These are phyloP conservation scores for Astur gentilis DNA, from an alignment of 2,113 vertebrate genomes.

Conservation along the genomic window DNA sequence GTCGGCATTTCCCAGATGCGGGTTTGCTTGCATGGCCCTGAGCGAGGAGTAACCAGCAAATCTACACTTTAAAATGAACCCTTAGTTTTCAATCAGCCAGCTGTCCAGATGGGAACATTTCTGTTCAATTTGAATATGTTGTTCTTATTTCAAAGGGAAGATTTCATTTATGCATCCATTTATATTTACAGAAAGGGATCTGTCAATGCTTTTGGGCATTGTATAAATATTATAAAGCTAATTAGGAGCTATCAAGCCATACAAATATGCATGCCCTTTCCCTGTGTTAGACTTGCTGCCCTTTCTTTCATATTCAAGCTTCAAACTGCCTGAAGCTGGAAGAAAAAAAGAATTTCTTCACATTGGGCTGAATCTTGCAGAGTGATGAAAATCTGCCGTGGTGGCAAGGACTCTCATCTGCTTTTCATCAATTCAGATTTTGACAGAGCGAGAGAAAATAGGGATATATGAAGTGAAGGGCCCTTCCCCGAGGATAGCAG, in stretches of 20 bases:
- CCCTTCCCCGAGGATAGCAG: neutral
- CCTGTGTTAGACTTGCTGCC: neutral
- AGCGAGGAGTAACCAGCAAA: neutral
- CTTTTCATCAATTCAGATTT: conserved; percentile 25
- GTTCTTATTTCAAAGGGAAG: neutral
- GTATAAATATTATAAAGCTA: neutral
- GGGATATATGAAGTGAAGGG: neutral
- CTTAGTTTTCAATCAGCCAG: neutral
- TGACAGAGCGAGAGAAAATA: neutral
- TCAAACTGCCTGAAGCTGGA: neutral
- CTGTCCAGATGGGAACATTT: neutral
- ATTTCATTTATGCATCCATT: neutral
- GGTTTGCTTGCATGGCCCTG: neutral
- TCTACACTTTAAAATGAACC: neutral
- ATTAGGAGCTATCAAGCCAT: neutral
- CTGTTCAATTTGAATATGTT: neutral
- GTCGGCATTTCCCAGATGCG: neutral
- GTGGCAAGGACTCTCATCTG: neutral
- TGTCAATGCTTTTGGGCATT: neutral
- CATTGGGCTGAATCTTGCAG: neutral
- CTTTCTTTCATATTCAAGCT: neutral
- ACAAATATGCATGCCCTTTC: neutral
- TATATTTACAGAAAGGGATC: neutral
- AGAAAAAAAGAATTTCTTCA: neutral
- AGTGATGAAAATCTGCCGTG: neutral